A percentile compares a stretch with the other conserved stretches of the same genome.
Conservation (phyloP, 2,888 invertebrate species). For the Xestobium rufovillosum region DNA sequence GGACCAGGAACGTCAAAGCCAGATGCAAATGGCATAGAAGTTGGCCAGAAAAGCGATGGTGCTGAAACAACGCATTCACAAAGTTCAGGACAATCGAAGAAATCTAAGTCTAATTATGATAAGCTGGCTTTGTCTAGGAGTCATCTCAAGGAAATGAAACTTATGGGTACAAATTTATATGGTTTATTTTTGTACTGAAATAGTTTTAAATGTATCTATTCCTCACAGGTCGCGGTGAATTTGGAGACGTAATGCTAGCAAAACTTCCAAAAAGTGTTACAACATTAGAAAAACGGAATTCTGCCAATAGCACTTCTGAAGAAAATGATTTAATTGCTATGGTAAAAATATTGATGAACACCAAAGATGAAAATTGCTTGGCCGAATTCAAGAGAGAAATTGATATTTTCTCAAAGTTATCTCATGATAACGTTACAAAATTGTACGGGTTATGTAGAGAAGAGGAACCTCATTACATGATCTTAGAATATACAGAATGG, state of each 20-base stretch:
- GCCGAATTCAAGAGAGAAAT: constrained; percentile 84
- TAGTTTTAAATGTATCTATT: constrained; percentile 4
- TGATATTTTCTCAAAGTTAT: constrained; percentile 76
- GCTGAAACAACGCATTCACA: constrained; percentile 57
- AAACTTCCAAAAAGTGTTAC: constrained; percentile 41
- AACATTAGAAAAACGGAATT: constrained; percentile 31
- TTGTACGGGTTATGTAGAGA: constrained; percentile 77
- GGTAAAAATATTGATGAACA: constrained; percentile 69
- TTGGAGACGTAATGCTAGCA: constrained; percentile 84
- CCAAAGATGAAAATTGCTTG: constrained; percentile 69
- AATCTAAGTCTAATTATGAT: constrained; percentile 61
- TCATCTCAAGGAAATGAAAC: constrained; percentile 61
- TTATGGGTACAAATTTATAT: constrained; percentile 41
- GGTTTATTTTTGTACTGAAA: background rate
- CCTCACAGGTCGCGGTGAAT: constrained; percentile 73
- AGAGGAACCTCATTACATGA: constrained; percentile 79
- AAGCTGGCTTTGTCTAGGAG: constrained; percentile 67
- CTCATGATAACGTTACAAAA: constrained; percentile 72
- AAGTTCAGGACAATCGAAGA: constrained; percentile 50
- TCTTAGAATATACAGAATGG: constrained; percentile 91
- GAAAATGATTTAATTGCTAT: constrained; percentile 52
- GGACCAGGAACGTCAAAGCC: constrained; percentile 40
- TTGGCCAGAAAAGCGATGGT: constrained; percentile 56
- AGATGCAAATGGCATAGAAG: constrained; percentile 55
- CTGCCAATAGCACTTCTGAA: constrained; percentile 28